phyloP scores from a whole-genome alignment of 1,140 invertebrate genomes.

The Phenacoccus solenopsis region DNA sequence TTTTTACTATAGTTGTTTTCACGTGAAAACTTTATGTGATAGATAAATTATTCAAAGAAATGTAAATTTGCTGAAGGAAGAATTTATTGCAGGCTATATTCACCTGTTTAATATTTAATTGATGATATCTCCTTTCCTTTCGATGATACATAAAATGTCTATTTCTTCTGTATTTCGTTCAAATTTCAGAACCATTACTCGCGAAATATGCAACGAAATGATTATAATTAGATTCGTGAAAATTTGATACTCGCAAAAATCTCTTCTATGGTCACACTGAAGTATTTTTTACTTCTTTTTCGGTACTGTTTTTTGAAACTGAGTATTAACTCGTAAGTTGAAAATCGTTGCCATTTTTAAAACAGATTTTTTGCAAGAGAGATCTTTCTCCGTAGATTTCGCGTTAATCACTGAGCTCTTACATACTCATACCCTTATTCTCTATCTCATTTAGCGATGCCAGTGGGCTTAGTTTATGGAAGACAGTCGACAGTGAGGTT shows the following conservation, averaged over 20 bases:
- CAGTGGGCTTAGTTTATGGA: too few relatives aligned
- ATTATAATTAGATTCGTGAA: not conserved
- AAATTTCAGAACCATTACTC: not conserved
- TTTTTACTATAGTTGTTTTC: too few relatives aligned
- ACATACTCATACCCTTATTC: too few relatives aligned
- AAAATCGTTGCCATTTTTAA: not conserved
- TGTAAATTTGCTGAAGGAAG: not conserved
- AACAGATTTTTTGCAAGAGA: not conserved
- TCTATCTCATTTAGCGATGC: too few relatives aligned
- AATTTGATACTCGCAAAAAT: not conserved
- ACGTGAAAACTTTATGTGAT: too few relatives aligned
- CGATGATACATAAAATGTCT: not conserved
- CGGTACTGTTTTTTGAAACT: too few relatives aligned
- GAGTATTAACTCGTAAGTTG: not conserved
- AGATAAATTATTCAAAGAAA: too few relatives aligned
- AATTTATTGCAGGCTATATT: not conserved
- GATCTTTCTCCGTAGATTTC: not conserved
- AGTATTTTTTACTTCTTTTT: too few relatives aligned
- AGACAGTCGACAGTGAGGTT: too few relatives aligned
- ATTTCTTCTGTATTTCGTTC: not conserved
- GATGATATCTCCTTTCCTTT: not conserved
- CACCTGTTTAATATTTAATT: not conserved
- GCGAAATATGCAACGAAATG: not conserved
- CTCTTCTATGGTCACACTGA: too few relatives aligned
- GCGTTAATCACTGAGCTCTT: not conserved